Base-by-base conservation (phyloP, 2,797 vertebrate species). In the Odontamblyopus rebecca region DNA sequence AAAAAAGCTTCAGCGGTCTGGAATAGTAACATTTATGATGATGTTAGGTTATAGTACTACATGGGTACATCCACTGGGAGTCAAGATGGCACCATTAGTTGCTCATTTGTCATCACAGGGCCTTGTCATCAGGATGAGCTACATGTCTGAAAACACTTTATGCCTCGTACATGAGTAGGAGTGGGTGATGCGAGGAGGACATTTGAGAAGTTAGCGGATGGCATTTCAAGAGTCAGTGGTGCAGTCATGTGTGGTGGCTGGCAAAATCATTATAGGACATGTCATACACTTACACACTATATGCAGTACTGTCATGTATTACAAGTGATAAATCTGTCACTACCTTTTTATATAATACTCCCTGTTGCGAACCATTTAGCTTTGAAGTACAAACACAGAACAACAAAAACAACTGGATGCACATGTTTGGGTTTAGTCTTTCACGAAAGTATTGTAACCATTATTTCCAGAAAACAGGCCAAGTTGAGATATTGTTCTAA, bases 151-250 rank as follows among this genome's bases (percentile, higher is more conserved):
- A 76, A 83, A 18, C 48, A 23, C 61, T 73, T 26, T 79, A 72
- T 66, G 72, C 67, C 70, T 75, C 11, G 27, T 69, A 51, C 67
- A 26, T 71, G 61, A 64, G 63, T 67, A 67, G 64, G 51, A 67
- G 73, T 67, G 60, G 30, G 41, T 74, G 80, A 77, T 6, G 53
- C 80, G 75, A 61, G 59, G 62, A 72, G 68, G 86, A 89, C 73
- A 92, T 88, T 78, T 71, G 85, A 90, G 91, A 87, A 77, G 80
- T 72, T 69, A 71, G 66, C 62, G 80, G 54, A 85, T 89, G 77
- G 79, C 81, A 84, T 88, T 86, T 89, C 26, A 68, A 74, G 73
- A 80, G 76, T 83, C 83, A 75, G 60, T 51, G 72, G 69, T 76
- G 68, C 74, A 79, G 72, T 76, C 71, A 75, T 82, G 77, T 80